Evolutionary conservation across 2,888 invertebrate genomes (phyloP), one percentile per base, ranked within the genome.

Genomic region (Drosophila rellima): DNA sequence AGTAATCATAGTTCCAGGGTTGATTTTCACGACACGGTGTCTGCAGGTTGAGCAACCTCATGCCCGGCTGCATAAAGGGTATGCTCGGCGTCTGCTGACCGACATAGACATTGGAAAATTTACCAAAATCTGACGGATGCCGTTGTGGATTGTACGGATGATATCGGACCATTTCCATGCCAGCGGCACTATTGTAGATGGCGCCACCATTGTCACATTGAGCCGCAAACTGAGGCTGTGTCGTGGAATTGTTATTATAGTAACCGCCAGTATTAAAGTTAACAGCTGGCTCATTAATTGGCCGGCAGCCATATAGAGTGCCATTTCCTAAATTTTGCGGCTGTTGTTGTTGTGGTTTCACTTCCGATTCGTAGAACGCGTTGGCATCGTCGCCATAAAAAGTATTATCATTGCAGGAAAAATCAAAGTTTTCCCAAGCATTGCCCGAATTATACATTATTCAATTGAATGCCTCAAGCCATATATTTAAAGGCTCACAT

Each of bases 1-100:
- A 96, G 88, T 94, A 94, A 50, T 93, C 93, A 88, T 95, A 95
- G 82, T 95, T 94, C 95, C 95, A 96, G 52, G 94, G 93, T 40
- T 91, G 91, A 89, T 88, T 90, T 13, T 92, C 91, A 59, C 92
- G 92, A 76, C 95, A 95, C 0, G 95, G 95, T 20, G 81, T 74
- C 0, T 82, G 60, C 42, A 82, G 62, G 2, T 70, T 70, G 6
- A 74, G 54, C 23, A 74, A 31, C 15, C 52, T 50, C 39, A 62
- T 10, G 17, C 55, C 60, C 2, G 74, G 29, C 3, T 59, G 64
- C 20, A 63, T 42, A 59, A 64, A 76, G 10, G 61, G 51, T 13
- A 65, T 44, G n/a, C 42, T 13, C 26, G 15, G 20, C 56, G 52
- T 23, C 37, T 50, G 65, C n/a, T 50, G 66, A 3, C 17, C 37